Evolutionary conservation across 2,888 invertebrate species (phyloP).

Genomic region (Lymantria monacha): DNA sequence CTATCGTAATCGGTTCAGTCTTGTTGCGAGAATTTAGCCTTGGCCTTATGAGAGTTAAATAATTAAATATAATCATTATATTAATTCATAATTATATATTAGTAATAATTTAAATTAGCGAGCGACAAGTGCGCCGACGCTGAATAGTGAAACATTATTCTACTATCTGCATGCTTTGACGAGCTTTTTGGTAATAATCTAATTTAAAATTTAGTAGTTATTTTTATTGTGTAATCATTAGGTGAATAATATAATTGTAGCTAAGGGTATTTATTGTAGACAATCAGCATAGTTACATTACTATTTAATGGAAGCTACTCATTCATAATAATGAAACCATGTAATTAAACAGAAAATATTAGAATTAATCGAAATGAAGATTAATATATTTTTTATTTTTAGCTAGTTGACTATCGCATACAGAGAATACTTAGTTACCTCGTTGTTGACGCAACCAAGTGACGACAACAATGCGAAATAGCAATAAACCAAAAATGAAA

Average conservation of each 20-base stretch:
- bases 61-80: slow-evolving; percentile 78
- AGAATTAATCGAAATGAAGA: slow-evolving; percentile 73
- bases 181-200: slow-evolving; percentile 83
- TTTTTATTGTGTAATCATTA: slow-evolving; percentile 79
- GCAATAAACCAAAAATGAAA: slow-evolving; percentile 82
- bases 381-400: slow-evolving; percentile 82
- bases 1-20: slow-evolving; percentile 69
- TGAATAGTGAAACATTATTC: slow-evolving; percentile 77
- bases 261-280: slow-evolving; percentile 82
- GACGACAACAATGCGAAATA: slow-evolving; percentile 66
- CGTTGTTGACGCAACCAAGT: slow-evolving; percentile 43
- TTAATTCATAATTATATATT: slow-evolving; percentile 54
- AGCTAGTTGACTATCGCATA: slow-evolving; percentile 79
- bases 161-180: slow-evolving; percentile 82
- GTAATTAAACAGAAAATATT: slow-evolving; percentile 68
- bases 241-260: slow-evolving; percentile 73
- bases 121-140: slow-evolving; percentile 71
- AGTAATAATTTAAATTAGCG: slow-evolving; percentile 53
- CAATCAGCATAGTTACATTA: slow-evolving; percentile 76
- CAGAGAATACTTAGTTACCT: slow-evolving; percentile 66
- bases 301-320: slow-evolving; percentile 73
- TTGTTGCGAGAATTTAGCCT: slow-evolving; percentile 82
- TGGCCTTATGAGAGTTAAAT: slow-evolving; percentile 82
- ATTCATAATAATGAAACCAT: slow-evolving; percentile 75
- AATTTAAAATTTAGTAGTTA: slow-evolving; percentile 79